phyloP scores from a whole-genome alignment of 2,797 vertebrate species.

The Diglossa cyanea region DNA sequence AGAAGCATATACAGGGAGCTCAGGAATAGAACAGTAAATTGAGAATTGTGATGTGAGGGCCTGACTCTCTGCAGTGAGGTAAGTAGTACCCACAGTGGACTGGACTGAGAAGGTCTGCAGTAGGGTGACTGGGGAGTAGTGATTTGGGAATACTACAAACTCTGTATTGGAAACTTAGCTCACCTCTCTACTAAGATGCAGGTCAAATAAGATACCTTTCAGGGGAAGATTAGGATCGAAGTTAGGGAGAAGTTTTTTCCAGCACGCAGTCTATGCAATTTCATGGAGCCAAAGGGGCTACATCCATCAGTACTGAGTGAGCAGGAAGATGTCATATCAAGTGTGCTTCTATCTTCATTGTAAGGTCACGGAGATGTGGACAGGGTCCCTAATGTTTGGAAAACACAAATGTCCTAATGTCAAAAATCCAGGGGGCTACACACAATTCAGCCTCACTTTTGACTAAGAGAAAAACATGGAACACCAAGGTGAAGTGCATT shows the following conservation, averaged over 20 bases:
- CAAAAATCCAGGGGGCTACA: not conserved
- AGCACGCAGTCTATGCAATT: not conserved
- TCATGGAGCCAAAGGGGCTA: not conserved
- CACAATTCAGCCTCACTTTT: not conserved
- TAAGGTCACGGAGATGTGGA: not conserved
- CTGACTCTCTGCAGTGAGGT: not conserved
- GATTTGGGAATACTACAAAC: not conserved
- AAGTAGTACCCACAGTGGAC: not conserved
- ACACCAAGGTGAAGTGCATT: not conserved
- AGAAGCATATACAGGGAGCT: not conserved
- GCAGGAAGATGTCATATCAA: not conserved
- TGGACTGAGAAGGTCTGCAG: not conserved
- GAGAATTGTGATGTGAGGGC: not conserved
- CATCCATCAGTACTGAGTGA: not conserved
- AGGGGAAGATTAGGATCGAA: not conserved
- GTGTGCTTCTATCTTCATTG: not conserved
- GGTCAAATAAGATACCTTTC: not conserved
- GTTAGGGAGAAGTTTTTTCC: not conserved
- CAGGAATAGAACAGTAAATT: not conserved
- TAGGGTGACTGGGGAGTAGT: not conserved
- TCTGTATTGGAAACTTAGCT: not conserved
- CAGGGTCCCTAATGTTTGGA: accelerated
- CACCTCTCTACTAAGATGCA: not conserved
- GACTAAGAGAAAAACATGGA: not conserved
- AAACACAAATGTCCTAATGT: not conserved